These are phyloP conservation scores for Hylomyscus alleni DNA, from an alignment of 2,797 vertebrate species.

Conservation along the genomic window DNA sequence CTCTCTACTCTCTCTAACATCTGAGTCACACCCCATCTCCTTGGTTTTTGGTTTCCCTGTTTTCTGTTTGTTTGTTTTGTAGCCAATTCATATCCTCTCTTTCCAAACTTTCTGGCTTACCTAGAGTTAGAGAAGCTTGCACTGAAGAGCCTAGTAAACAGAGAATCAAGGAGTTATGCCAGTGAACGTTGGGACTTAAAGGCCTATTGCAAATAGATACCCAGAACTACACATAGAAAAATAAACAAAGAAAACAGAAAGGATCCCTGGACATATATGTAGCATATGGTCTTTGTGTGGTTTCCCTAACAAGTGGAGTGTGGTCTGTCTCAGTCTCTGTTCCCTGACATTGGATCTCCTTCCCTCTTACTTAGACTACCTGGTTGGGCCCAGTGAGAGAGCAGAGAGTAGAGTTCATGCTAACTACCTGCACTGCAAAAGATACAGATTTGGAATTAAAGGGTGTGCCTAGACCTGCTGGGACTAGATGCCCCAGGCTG, in stretches of 20 bases:
- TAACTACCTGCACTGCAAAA: too few species aligned
- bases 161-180: neutral
- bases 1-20: neutral
- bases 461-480: too few species aligned
- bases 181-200: neutral
- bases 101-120: slow-evolving; percentile 8
- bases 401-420: too few species aligned
- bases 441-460: too few species aligned
- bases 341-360: neutral
- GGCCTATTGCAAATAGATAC: neutral
- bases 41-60: neutral
- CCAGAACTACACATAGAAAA: neutral
- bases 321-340: neutral
- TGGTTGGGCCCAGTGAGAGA: too few species aligned
- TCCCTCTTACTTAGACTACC: neutral
- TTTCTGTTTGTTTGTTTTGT: neutral
- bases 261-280: neutral
- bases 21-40: neutral
- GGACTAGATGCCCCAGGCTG: neutral
- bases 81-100: slow-evolving; percentile 27
- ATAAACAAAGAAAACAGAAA: neutral
- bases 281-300: neutral
- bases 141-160: neutral
- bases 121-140: neutral
- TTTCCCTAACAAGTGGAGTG: neutral